Evolutionary conservation across 2,113 vertebrate species (phyloP), one percentile per base, ranked within the genome.

Genomic region (Malaclemys terrapin): DNA sequence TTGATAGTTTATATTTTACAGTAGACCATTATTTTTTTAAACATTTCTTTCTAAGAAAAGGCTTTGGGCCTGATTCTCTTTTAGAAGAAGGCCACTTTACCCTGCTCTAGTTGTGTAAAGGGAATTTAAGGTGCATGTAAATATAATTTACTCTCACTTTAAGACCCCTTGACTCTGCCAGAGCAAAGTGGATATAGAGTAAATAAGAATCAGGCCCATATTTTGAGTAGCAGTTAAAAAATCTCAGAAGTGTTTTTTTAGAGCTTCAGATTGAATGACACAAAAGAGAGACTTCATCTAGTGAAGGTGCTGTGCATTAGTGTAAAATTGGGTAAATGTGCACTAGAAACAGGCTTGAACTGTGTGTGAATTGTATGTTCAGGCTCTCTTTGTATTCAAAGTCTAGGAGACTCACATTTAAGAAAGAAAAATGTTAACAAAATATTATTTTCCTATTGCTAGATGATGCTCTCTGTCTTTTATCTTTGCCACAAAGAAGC

Each of bases 351-450:
- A 84, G 10, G 5, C 17, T 56, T 89, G 83, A 78, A 90, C 79
- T 59, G 4, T 45, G 9, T 35, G 65, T 47, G 91, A 69, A 89
- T 92, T 84, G 20, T 69, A 89, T 49, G 31, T 92, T 93, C 85
- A 20, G 49, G 50, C 52, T 91, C 52, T 87, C 92, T 93, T 75
- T 89, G 47, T 56, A 89, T 69, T 89, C 84, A 93, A 91, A n/a
- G 53, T 94, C 88, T 65, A 81, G 79, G 65, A 80, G 87, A 69
- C 84, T 75, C 84, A 89, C 78, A 87, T 80, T 89, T 80, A 96
- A 88, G 87, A 94, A 86, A 82, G 47, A 53, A 35, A 89, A 80
- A 88, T 87, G 25, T 94, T 95, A 93, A 84, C 83, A 47, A 1
- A 2, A 0, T 84, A 72, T 59, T 95, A 75, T 56, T 88, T 96